These are phyloP conservation scores for Columba guinea DNA, from an alignment of 2,797 vertebrate species.

Conservation along the genomic window DNA sequence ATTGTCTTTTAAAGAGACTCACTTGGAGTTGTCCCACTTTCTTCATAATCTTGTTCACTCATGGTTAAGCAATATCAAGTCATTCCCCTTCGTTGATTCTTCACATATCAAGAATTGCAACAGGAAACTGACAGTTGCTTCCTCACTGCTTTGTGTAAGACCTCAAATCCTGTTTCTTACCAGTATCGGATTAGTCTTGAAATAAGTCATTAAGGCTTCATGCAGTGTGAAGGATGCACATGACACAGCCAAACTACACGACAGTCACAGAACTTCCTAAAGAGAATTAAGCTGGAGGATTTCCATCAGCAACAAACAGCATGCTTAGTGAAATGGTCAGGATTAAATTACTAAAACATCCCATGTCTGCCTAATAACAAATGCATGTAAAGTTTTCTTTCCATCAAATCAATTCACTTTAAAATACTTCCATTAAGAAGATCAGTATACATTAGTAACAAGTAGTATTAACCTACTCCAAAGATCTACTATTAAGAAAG, in stretches of 20 bases:
- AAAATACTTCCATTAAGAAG: neutral
- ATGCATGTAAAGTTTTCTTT: neutral
- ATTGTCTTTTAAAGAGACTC: conserved; percentile 42
- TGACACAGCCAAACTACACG: conserved; percentile 39
- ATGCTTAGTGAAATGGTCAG: neutral
- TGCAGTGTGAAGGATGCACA: conserved; percentile 43
- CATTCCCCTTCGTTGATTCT: neutral
- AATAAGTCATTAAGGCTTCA: conserved; percentile 61
- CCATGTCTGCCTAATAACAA: neutral
- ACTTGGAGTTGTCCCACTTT: conserved; percentile 56
- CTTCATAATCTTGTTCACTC: conserved; percentile 64
- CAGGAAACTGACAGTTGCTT: conserved; percentile 39
- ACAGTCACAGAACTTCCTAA: conserved; percentile 1
- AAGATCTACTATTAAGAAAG: neutral
- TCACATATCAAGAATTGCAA: neutral
- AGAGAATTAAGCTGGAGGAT: conserved; percentile 53
- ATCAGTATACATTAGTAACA: neutral
- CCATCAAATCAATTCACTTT: neutral
- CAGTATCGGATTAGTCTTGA: conserved; percentile 65
- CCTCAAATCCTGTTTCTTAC: conserved; percentile 65
- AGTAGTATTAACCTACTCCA: neutral
- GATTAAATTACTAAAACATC: neutral
- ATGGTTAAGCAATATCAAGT: conserved; percentile 45
- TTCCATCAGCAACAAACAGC: conserved; percentile 38
- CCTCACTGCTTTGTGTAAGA: conserved; percentile 59